phyloP scores from a whole-genome alignment of 2,888 invertebrate genomes.

The Xestia sexstrigata region DNA sequence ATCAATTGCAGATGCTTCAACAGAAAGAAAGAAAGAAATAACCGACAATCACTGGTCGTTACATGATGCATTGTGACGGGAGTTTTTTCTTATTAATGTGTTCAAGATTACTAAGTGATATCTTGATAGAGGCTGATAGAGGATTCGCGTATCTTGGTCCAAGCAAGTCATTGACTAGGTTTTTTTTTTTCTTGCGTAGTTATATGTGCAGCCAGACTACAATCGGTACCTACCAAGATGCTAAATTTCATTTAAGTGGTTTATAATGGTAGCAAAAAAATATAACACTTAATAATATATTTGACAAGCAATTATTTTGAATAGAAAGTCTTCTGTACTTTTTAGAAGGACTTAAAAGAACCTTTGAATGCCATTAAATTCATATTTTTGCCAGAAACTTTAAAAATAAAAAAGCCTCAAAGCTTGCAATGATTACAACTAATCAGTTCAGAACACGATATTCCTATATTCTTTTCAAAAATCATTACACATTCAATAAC shows the following conservation, averaged over 20 bases:
- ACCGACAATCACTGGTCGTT: conserved; percentile 36
- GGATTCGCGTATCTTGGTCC: background rate
- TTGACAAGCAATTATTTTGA: background rate
- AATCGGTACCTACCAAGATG: background rate
- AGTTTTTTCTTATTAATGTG: background rate
- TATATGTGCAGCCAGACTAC: too few relatives aligned
- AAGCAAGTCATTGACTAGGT: conserved; percentile 3
- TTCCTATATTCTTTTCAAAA: background rate
- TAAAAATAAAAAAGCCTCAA: background rate
- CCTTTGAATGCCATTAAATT: background rate
- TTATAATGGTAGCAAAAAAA: background rate
- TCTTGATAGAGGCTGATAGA: conserved; percentile 26
- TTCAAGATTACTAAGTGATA: conserved; percentile 31
- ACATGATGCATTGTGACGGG: conserved; percentile 26
- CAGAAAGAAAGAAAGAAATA: conserved; percentile 24
- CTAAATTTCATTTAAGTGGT: background rate
- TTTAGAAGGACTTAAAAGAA: background rate
- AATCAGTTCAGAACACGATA: background rate
- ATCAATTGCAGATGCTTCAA: conserved; percentile 32
- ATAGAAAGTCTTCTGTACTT: background rate
- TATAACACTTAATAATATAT: too few relatives aligned
- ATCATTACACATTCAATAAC: background rate
- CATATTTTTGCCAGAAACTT: background rate
- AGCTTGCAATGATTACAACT: background rate
- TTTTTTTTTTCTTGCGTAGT: background rate